phyloP scores from a whole-genome alignment of 2,113 vertebrate genomes.

The Limanda limanda region DNA sequence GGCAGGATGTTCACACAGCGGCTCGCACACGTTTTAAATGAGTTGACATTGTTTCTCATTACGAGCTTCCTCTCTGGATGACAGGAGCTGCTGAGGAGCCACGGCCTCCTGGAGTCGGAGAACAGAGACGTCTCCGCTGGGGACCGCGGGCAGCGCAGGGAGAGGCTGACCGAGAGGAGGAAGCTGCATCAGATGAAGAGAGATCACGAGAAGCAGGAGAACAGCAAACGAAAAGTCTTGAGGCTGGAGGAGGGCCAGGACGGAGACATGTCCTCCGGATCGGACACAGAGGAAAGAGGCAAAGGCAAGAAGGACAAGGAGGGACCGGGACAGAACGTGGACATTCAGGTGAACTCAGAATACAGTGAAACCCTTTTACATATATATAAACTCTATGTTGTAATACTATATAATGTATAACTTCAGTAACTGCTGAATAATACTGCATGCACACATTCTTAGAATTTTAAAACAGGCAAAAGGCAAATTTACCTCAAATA shows the following conservation, averaged over 20 bases:
- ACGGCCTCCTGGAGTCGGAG: slow-evolving; percentile 81
- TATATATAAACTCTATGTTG: neutral
- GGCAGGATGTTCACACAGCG: slow-evolving; percentile 63
- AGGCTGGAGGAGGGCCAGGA: slow-evolving; percentile 79
- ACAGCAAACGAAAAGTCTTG: slow-evolving; percentile 85
- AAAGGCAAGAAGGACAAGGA: slow-evolving; percentile 65
- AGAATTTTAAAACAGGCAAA: no score
- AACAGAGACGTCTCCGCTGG: slow-evolving; percentile 5
- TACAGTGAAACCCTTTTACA: neutral
- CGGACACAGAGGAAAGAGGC: slow-evolving; percentile 60
- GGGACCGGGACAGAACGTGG: slow-evolving; percentile 63
- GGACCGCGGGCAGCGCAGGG: slow-evolving; percentile 78
- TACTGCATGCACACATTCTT: no score
- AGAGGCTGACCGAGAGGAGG: slow-evolving; percentile 80
- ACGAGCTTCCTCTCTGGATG: neutral
- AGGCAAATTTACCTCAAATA: no score
- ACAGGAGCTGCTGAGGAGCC: slow-evolving; percentile 87
- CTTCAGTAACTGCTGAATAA: no score
- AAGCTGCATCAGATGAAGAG: slow-evolving; percentile 87
- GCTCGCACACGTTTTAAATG: neutral
- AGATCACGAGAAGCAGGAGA: slow-evolving; percentile 79
- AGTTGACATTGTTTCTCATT: neutral
- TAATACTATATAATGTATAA: neutral
- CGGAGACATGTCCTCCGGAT: slow-evolving; percentile 73
- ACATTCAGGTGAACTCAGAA: slow-evolving; percentile 88